Base-by-base conservation (phyloP, 2,888 invertebrate genomes). In the Axea sp. region DNA sequence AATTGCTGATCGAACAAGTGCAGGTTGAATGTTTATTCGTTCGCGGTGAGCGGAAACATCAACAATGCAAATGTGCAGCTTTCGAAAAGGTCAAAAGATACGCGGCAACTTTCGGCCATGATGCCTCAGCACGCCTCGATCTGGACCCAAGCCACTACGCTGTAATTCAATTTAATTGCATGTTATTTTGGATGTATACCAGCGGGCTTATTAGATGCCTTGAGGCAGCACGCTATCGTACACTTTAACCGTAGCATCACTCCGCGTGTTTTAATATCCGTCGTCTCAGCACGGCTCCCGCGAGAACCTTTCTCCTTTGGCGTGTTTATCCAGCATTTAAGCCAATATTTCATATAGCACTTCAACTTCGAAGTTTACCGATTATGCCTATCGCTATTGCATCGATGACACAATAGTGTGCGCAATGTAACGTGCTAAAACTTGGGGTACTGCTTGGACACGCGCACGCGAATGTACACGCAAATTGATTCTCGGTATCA, bases 111-210 rank as follows among this genome's bases (percentile, higher is more conserved):
- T 53, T 59, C 75, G 75, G 75, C 71, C 71, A 75, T 75, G 55
- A 62, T 71, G 67, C 8, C 24, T 43, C 24, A 37, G 41, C 43
- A 33, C 39, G 37, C 30, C 67, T 71, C 45, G 69, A 73, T 68
- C 75, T 69, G 76, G 72, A 69, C 69, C 75, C 62, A 17, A 59
- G 71, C 55, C 72, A 41, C 60, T 37, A 57, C 62, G 73, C 77
- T 76, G 79, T 82, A 83, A 83, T 82, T 82, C 78, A 79, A 79
- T 84, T 82, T 83, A 84, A 85, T 85, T 82, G 82, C 80, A 79
- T 76, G 80, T 82, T 82, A 83, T 82, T 84, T 82, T 79, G 79
- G 78, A 65, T 74, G 73, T 76, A 75, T 69, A 75, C 74, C 75
- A 77, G 76, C 68, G 71, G 78, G 78, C 80, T 80, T 81, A 84